These are phyloP conservation scores for Regulus satrapa DNA, from an alignment of 2,113 vertebrate genomes.

Conservation along the genomic window DNA sequence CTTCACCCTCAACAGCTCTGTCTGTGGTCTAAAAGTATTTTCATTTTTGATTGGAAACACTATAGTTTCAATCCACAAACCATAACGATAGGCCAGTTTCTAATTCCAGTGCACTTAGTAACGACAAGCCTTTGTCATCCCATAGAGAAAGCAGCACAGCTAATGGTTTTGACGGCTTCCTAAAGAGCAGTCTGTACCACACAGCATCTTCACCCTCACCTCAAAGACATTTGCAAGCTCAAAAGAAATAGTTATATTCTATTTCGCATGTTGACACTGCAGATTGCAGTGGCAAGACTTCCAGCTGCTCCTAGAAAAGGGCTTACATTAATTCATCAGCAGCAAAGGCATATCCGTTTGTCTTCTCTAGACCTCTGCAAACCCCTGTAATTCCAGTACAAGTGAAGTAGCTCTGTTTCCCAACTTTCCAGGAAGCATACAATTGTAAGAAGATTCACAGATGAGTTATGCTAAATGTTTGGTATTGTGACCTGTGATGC, in stretches of 20 bases:
- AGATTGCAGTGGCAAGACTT: not conserved
- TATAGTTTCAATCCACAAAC: not conserved
- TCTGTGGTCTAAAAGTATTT: not conserved
- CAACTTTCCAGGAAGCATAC: not conserved
- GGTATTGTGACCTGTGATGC: conserved; percentile 14
- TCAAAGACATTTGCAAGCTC: not conserved
- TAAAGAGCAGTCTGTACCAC: not conserved
- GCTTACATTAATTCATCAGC: not conserved
- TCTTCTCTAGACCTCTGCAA: not conserved
- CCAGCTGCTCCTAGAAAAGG: not conserved
- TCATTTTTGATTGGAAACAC: not conserved
- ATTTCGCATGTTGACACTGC: not conserved
- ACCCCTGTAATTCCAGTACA: not conserved
- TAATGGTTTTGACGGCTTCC: not conserved
- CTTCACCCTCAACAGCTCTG: not conserved
- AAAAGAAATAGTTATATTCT: not conserved
- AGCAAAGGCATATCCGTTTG: not conserved
- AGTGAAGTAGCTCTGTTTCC: not conserved
- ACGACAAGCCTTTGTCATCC: not conserved
- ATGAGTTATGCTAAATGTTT: conserved; percentile 38
- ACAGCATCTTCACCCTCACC: not conserved
- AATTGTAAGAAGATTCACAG: not conserved
- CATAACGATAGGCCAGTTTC: not conserved
- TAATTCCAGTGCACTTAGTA: not conserved
- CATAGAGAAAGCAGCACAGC: not conserved